These are phyloP conservation scores for Sthenelais limicola DNA, from an alignment of 2,888 invertebrate genomes.

Conservation along the genomic window DNA sequence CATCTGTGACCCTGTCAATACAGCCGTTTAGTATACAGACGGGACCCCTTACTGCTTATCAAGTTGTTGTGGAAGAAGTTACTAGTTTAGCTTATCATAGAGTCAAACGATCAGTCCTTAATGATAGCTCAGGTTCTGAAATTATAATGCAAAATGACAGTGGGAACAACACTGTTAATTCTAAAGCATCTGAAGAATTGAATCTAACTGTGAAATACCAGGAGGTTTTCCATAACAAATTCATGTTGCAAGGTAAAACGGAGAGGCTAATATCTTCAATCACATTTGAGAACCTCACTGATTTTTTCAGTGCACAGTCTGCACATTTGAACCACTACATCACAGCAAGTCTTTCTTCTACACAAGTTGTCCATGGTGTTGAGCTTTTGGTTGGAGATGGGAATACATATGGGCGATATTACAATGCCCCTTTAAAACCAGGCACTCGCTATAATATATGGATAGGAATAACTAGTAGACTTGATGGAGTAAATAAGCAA, in stretches of 20 bases:
- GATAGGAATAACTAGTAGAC: constrained; percentile 81
- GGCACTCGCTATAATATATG: constrained; percentile 79
- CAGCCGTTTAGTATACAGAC: constrained; percentile 81
- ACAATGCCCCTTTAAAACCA: constrained; percentile 82
- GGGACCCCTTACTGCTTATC: constrained; percentile 83
- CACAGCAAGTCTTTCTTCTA: background rate
- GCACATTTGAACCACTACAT: constrained; percentile 2
- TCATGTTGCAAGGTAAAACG: no score
- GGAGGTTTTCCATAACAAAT: constrained; percentile 69
- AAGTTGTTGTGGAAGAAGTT: constrained; percentile 84
- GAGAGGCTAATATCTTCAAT: no score
- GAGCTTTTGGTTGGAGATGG: constrained; percentile 86
- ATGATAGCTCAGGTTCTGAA: no score
- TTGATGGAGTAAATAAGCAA: constrained; percentile 78
- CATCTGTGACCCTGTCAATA: constrained; percentile 79
- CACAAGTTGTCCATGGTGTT: constrained; percentile 18
- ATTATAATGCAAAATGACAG: no score
- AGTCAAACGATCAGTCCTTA: no score
- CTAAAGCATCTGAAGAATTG: no score
- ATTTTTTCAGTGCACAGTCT: background rate
- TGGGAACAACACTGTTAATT: no score
- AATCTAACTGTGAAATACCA: no score
- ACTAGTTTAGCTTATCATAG: no score
- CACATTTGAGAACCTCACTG: background rate
- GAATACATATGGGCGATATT: constrained; percentile 81